Evolutionary conservation across 1,140 invertebrate species (phyloP).

Genomic region (Drosophila lini): DNA sequence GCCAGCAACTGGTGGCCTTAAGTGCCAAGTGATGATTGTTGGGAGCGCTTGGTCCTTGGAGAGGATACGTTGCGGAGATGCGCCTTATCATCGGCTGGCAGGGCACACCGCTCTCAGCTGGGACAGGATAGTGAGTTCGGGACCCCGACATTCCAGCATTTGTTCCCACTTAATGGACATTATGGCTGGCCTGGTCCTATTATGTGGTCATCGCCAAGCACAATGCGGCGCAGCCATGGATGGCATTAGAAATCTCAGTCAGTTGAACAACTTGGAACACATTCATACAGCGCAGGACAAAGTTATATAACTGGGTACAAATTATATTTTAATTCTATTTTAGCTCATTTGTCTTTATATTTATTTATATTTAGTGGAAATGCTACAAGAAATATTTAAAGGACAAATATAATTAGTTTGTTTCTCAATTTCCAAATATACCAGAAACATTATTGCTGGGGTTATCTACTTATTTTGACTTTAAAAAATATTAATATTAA

Average conservation of each 20-base stretch:
- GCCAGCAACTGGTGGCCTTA: constrained; percentile 42
- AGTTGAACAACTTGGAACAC: too few relatives aligned
- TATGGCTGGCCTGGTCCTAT: constrained; percentile 61
- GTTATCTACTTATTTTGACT: too few relatives aligned
- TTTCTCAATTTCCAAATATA: too few relatives aligned
- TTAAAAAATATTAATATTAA: too few relatives aligned
- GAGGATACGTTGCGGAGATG: constrained; percentile 3
- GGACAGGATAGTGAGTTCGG: constrained; percentile 19
- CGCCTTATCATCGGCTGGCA: constrained; percentile 66
- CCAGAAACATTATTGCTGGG: too few relatives aligned
- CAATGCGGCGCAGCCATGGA: constrained; percentile 45
- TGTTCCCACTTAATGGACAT: constrained; percentile 77
- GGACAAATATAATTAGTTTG: too few relatives aligned
- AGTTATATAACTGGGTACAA: too few relatives aligned
- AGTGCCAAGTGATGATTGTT: neutral
- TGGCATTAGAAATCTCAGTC: neutral
- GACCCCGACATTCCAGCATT: constrained; percentile 50
- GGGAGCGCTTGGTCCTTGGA: neutral
- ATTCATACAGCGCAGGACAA: neutral
- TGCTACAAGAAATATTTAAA: neutral
- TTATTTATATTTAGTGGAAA: neutral
- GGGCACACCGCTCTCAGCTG: constrained; percentile 39
- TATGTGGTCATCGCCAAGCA: constrained; percentile 49
- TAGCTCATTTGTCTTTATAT: neutral
- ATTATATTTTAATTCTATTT: neutral